These are phyloP conservation scores for Cerceris rybyensis DNA, from an alignment of 2,888 invertebrate species.

Conservation along the genomic window DNA sequence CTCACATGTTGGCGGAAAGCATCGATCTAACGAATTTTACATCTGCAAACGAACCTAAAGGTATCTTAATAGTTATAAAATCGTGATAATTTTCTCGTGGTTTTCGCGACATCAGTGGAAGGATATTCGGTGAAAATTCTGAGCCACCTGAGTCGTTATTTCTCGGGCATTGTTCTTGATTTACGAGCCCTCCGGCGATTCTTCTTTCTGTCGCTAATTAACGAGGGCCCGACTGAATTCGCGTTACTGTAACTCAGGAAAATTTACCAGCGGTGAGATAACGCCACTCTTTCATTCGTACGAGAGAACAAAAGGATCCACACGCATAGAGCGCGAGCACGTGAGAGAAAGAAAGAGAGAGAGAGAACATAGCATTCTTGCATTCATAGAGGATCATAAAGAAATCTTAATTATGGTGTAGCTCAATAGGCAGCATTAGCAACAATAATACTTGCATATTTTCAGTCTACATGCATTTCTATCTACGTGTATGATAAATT, in stretches of 20 bases:
- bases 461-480: neutral
- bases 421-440: conserved; percentile 12
- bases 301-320: conserved; percentile 55
- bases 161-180: conserved; percentile 69
- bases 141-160: conserved; percentile 54
- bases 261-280: conserved; percentile 68
- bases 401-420: conserved; percentile 63
- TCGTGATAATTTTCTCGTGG: neutral
- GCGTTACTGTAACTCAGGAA: conserved; percentile 66
- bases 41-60: no score
- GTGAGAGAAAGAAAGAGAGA: no score
- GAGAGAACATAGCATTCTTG: conserved; percentile 39
- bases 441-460: neutral
- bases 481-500: neutral
- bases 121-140: conserved; percentile 43
- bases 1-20: no score
- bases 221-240: conserved; percentile 68
- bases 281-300: conserved; percentile 52
- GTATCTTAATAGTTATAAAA: neutral
- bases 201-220: conserved; percentile 71
- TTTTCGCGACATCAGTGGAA: conserved; percentile 2
- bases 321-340: no score
- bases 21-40: no score
- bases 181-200: conserved; percentile 67
- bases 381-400: conserved; percentile 56